Percentiles rank a stretch among this genome's conserved stretches.
These are phyloP conservation scores for Orthonychiurus folsomi DNA, from an alignment of 2,888 invertebrate species.

Conservation along the genomic window DNA sequence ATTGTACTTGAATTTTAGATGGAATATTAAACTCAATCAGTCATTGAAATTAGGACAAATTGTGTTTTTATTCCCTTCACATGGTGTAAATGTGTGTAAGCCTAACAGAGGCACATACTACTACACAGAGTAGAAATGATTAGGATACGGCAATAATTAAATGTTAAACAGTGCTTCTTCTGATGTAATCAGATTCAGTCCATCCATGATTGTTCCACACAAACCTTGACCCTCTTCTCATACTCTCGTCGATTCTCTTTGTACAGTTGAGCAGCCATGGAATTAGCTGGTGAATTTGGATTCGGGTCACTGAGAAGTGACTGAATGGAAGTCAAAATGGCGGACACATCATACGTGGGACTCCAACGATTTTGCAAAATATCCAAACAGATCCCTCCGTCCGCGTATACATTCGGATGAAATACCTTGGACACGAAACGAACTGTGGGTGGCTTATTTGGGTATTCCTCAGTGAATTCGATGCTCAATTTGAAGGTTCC, in stretches of 20 bases:
- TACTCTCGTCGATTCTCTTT: conserved; percentile 98
- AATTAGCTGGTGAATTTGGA: conserved; percentile 98
- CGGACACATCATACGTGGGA: conserved; percentile 57
- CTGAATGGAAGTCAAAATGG: conserved; percentile 61
- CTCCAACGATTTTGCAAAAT: conserved; percentile 56
- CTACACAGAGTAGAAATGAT: too few species aligned
- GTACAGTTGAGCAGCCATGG: conserved; percentile 97
- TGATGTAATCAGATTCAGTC: too few species aligned
- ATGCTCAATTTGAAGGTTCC: conserved; percentile 98
- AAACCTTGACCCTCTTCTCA: conserved; percentile 97
- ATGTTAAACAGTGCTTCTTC: too few species aligned
- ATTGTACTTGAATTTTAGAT: too few species aligned
- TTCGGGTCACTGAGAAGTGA: conserved; percentile 98
- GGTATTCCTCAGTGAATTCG: conserved; percentile 99
- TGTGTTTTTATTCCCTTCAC: too few species aligned
- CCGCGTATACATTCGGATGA: conserved; percentile 87
- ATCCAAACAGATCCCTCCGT: conserved; percentile 54
- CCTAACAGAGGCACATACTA: too few species aligned
- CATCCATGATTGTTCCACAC: conserved; percentile 98
- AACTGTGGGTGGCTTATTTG: conserved; percentile 98
- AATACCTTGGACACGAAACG: conserved; percentile 99
- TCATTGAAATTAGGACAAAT: too few species aligned
- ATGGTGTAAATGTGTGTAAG: too few species aligned
- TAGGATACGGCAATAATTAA: too few species aligned
- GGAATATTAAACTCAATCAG: too few species aligned